Conservation (phyloP, 2,888 invertebrate species). For the Hartigia nigra region DNA sequence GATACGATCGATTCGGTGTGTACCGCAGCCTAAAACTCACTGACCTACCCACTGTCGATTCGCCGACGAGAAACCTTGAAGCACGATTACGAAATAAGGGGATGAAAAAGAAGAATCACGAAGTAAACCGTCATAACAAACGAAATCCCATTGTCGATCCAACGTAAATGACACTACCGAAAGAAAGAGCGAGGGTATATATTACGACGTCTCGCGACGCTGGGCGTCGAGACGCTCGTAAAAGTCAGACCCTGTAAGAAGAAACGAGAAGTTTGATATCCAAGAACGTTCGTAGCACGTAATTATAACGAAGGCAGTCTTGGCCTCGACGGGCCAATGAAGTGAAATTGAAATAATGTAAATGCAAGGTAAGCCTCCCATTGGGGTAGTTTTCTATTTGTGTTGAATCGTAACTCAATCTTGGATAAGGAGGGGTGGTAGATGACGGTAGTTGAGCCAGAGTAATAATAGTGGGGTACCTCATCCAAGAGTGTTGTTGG, state of each 20-base stretch:
- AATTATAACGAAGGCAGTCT: background rate
- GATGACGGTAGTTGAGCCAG: background rate
- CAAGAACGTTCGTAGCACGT: background rate
- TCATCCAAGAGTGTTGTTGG: background rate
- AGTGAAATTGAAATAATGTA: conserved; percentile 51
- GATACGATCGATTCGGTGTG: conserved; percentile 35
- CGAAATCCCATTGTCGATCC: conserved; percentile 41
- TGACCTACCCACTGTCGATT: background rate
- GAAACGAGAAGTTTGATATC: background rate
- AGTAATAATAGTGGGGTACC: background rate
- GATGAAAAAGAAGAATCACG: background rate
- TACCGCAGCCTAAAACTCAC: background rate
- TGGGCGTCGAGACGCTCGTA: background rate
- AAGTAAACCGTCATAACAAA: conserved; percentile 9
- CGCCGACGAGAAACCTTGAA: background rate
- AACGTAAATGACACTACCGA: background rate
- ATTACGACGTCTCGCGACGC: background rate
- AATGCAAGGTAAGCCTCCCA: conserved; percentile 45
- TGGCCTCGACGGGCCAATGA: conserved; percentile 39
- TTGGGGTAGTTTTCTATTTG: conserved; percentile 51
- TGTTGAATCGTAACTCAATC: conserved; percentile 54
- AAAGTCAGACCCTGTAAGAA: background rate
- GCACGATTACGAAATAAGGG: background rate
- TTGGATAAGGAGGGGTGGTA: background rate
- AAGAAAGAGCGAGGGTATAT: background rate